A percentile compares a stretch with the other conserved stretches of the same genome.
phyloP scores from a whole-genome alignment of 2,113 vertebrate genomes.

The Pimephales promelas region DNA sequence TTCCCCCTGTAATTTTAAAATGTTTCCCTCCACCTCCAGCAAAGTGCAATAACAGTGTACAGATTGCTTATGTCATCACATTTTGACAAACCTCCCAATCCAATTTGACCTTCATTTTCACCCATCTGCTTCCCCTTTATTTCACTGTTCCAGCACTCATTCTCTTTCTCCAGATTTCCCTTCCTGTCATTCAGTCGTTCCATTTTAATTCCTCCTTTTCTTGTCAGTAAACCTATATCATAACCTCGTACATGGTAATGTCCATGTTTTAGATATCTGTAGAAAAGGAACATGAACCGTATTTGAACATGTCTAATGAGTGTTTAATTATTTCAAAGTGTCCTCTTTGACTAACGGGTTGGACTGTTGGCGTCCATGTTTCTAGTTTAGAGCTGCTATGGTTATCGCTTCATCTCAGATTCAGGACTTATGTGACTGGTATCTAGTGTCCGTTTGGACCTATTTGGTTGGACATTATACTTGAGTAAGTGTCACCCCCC shows the following conservation, averaged over 20 bases:
- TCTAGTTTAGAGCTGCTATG: neutral
- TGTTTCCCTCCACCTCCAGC: constrained; percentile 96
- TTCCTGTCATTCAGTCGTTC: constrained; percentile 48
- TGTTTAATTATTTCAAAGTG: neutral
- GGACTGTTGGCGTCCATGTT: neutral
- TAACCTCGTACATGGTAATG: neutral
- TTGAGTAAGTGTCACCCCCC: too few species aligned
- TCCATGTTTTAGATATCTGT: neutral
- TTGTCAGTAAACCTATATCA: constrained; percentile 12
- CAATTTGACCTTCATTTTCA: constrained; percentile 96
- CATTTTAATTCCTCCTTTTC: constrained; percentile 33
- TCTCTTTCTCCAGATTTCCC: constrained; percentile 73
- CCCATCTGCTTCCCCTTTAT: constrained; percentile 90
- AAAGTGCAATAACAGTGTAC: constrained; percentile 95
- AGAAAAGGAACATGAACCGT: neutral
- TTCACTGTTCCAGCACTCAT: constrained; percentile 67
- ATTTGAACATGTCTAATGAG: too few species aligned
- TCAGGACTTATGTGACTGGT: neutral
- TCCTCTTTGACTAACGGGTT: neutral
- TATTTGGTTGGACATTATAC: neutral
- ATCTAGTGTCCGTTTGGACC: neutral
- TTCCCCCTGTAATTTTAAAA: constrained; percentile 90
- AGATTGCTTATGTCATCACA: constrained; percentile 98
- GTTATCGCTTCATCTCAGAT: neutral
- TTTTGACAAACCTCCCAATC: constrained; percentile 99